Base-by-base conservation (phyloP, 2,888 invertebrate genomes). In the Drosophila mettleri region DNA sequence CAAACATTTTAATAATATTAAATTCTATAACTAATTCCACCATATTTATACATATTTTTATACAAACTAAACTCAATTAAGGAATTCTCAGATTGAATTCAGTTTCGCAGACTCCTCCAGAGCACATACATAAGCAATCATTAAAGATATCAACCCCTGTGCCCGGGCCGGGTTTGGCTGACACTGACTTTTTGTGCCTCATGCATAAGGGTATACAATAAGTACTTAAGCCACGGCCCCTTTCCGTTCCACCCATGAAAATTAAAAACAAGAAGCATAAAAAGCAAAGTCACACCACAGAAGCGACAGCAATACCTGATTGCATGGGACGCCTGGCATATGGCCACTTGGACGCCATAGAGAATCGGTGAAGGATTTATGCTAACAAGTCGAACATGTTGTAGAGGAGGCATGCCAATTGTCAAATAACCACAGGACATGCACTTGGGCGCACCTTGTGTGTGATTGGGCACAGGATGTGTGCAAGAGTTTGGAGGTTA, bases 401-500 rank as follows among this genome's bases (percentile, higher is more conserved):
- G 63, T 60, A 61, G 29, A 45, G 20, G 22, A 45, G 65, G 66
- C 67, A 60, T 69, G 84, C 64, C 78, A 85, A 85, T 75, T 67
- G 27, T 67, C 54, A 77, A 88, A 86, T 75, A 90, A 78, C 81
- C 85, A 78, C 85, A 89, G 83, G 86, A 88, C 69, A 80, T 88
- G 79, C 88, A 88, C 86, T 76, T 87, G 89, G 80, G n/a, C 66
- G 80, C 74, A 68, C 85, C 61, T 53, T 59, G 69, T 78, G 59
- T 68, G 64, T 88, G 83, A 86, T 87, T 87, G 73, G 69, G 68
- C 64, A 60, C 34, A 69, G 58, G 73, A 88, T 88, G 66, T 83
- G 68, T 64, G 67, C 34, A 70, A 66, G 72, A 65, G 67, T 76
- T 69, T 53, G 41, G 39, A 38, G 52, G 20, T 43, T 48, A 49